Base-by-base conservation (phyloP, 1,140 invertebrate genomes). In the Drosophila subobscura region DNA sequence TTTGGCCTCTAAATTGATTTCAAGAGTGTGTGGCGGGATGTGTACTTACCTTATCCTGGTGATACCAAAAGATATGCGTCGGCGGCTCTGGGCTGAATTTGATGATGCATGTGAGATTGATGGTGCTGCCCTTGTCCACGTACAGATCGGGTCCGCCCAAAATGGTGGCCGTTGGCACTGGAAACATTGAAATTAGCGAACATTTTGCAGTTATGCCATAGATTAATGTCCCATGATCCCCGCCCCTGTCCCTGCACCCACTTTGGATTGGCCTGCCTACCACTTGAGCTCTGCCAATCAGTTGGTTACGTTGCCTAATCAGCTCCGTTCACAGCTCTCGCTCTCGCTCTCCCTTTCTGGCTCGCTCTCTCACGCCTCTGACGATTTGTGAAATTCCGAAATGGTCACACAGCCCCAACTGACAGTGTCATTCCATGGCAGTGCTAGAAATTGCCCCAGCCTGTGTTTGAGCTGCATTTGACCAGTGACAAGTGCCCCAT, bases 1-100 rank as follows among this genome's bases (percentile, higher is more conserved):
- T 52, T 51, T 27, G 42, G 22, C 33, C 44, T 53, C 45, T 29
- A 86, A 74, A 85, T 86, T 81, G 59, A 66, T 81, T 71, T 79
- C 20, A 61, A 58, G 53, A 14, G 41, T 23, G 53, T 12, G 40
- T 54, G 51, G 3, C 10, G 33, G 3, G 2, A 10, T 3, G 7
- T 27, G 33, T 60, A 61, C 94, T 94, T 93, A 96, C 96, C 93
- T 96, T 95, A 88, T 97, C 96, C 92, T 97, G 95, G 93, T 97
- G 97, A 93, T 98, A 97, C 97, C 97, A 98, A 92, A 98, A 98
- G 90, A 98, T 97, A 93, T 96, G 97, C 72, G 96, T 96, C 66
- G 96, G 96, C 47, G 96, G 96, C 91, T 97, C 96, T 8, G 96
- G 96, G 84, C 96, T 97, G 93, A 96, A 97, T 92, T 95, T 95